Conservation (phyloP, 2,113 vertebrate species). For the Hiodon tergisus region DNA sequence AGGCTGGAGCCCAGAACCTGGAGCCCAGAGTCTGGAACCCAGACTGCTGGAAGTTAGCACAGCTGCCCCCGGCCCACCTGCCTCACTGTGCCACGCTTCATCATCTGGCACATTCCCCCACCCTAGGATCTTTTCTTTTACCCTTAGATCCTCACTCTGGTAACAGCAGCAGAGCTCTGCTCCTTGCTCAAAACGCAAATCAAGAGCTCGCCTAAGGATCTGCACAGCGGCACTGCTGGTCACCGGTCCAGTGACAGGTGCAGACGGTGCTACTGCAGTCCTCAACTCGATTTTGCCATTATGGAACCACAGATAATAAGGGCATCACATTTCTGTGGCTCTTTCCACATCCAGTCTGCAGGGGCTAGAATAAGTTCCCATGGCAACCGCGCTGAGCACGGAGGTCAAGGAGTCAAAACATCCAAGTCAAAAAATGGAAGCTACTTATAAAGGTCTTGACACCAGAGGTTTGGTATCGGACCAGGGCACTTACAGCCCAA, state of each 20-base stretch:
- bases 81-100: conserved; percentile 40
- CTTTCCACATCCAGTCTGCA: conserved; percentile 45
- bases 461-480: conserved; percentile 25
- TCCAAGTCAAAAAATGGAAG: conserved; percentile 32
- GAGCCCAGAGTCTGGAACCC: too few relatives aligned
- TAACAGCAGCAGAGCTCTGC: not conserved
- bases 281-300: not conserved
- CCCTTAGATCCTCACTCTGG: not conserved
- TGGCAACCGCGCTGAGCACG: conserved; percentile 55
- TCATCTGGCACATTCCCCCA: conserved; percentile 50
- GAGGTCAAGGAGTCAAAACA: conserved; percentile 48
- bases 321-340: conserved; percentile 23
- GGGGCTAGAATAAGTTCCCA: conserved; percentile 54
- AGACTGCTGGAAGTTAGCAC: too few relatives aligned
- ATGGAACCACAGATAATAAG: too few relatives aligned
- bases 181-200: not conserved
- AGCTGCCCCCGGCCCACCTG: conserved; percentile 45
- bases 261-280: not conserved
- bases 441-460: conserved; percentile 35
- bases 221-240: not conserved
- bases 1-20: too few relatives aligned
- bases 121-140: conserved; percentile 34
- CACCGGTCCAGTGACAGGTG: not conserved
- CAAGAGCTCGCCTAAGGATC: not conserved
- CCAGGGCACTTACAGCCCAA: conserved; percentile 11